Evolutionary conservation across 2,113 vertebrate genomes (phyloP).

Genomic region (Azemiops feae): DNA sequence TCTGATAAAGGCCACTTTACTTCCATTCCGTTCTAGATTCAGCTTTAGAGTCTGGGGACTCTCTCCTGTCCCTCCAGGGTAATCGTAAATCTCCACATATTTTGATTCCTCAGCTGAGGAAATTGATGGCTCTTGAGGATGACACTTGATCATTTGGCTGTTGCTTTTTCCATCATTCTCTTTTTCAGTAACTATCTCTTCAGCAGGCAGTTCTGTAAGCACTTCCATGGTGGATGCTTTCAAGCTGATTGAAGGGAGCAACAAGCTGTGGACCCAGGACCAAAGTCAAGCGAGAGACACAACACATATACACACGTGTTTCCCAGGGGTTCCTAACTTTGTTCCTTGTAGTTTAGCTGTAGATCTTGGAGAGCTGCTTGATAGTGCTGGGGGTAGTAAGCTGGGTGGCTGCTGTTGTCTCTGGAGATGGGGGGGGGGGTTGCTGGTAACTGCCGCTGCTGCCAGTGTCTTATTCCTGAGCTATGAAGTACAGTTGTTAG

Average conservation of each 20-base stretch:
- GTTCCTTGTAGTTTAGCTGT: conserved; percentile 50
- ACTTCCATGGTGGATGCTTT: conserved; percentile 52
- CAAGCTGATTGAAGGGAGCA: conserved; percentile 13
- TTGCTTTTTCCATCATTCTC: conserved; percentile 43
- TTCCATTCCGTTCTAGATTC: conserved; percentile 44
- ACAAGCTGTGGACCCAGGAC: conserved; percentile 57
- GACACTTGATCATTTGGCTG: conserved; percentile 26
- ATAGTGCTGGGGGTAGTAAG: conserved; percentile 22
- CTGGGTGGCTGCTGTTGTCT: conserved; percentile 34
- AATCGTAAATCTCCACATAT: conserved; percentile 64
- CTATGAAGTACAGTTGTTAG: conserved; percentile 48
- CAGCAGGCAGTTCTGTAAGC: conserved; percentile 28
- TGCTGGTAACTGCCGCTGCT: conserved; percentile 32
- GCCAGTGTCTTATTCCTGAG: conserved; percentile 53
- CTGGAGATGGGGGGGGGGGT: conserved; percentile 33
- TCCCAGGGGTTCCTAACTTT: conserved; percentile 40
- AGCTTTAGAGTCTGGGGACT: conserved; percentile 57
- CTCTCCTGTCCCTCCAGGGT: conserved; percentile 19
- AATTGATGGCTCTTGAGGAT: conserved; percentile 31
- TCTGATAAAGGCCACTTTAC: conserved; percentile 62
- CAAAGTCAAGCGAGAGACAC: conserved; percentile 43
- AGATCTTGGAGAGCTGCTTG: conserved; percentile 27
- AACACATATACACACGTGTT: conserved; percentile 41
- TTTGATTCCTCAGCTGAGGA: conserved; percentile 47
- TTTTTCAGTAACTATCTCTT: conserved; percentile 39